Base-by-base conservation (phyloP, 2,113 vertebrate species). In the Protomyctophum bolini region DNA sequence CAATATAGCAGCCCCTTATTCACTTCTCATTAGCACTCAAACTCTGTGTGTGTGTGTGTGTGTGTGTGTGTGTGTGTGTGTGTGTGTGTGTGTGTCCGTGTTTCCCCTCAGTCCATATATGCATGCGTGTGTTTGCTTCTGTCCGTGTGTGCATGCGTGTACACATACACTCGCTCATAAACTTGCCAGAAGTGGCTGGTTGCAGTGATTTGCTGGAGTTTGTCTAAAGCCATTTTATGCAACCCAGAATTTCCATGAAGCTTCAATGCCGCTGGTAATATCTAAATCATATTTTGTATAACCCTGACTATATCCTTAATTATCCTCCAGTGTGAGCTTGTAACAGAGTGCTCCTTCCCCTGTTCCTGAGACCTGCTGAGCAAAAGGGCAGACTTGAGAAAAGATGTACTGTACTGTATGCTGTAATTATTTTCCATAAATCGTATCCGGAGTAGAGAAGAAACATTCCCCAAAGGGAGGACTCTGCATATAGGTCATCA, bases 21-120 rank as follows among this genome's bases (percentile, higher is more conserved):
- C 80, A 86, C 82, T 89, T 90, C 86, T 90, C 89, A 91, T 87
- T 88, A 84, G 68, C 29, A 6, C 86, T 70, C 73, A 63, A 66
- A 46, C 73, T 80, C 75, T 63, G 1, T 63, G 66, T 58, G 41
- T 49, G n/a, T 58, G 55, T 4, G 55, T 58, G 41, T 49, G 66
- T 58, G 66, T 15, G 54, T 48, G 45, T 48, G 54, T 47, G 54
- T 58, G 41, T 9, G 9, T 50, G 57, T 9, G 10, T 14, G 12
- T 60, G 71, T 46, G 67, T n/a, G 49, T 63, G 52, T 77, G 45
- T 46, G n/a, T 47, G 6, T 7, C 15, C 2, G 41, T 52, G 67
- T 41, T 51, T 51, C 41, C 10, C 41, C 33, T 21, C 50, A 29
- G 49, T 66, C n/a, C 54, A 49, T 66, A 49, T 54, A 49, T 65